phyloP scores from a whole-genome alignment of 2,888 invertebrate species.

The Onchidella celtica region DNA sequence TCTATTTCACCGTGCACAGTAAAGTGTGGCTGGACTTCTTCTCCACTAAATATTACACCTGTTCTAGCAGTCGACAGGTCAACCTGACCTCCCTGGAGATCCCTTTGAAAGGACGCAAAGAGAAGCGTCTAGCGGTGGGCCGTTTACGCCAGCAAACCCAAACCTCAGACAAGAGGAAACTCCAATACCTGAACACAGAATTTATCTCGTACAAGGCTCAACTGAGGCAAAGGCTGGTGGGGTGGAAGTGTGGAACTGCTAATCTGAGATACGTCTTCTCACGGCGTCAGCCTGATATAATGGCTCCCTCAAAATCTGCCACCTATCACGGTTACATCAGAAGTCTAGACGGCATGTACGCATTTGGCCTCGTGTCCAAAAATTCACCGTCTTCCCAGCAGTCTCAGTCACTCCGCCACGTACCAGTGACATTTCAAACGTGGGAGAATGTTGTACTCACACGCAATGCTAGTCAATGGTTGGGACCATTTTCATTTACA shows the following conservation, averaged over 20 bases:
- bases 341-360: constrained; percentile 32
- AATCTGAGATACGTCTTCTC: constrained; percentile 10
- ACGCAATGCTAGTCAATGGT: constrained; percentile 29
- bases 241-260: not conserved
- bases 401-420: not conserved
- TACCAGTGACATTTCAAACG: not conserved
- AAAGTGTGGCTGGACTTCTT: constrained; percentile 28
- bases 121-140: not conserved
- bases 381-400: not conserved
- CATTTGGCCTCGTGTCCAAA: constrained; percentile 11
- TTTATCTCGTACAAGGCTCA: not conserved
- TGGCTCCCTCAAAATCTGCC: not conserved
- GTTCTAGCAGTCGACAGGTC: not conserved
- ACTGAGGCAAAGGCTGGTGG: not conserved
- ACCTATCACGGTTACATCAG: constrained; percentile 32
- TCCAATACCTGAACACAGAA: not conserved
- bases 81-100: not conserved
- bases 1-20: constrained; percentile 1
- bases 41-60: constrained; percentile 1
- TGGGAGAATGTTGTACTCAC: constrained; percentile 19
- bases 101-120: not conserved
- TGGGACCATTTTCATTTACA: constrained; percentile 39
- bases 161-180: not conserved
- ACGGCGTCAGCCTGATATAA: constrained; percentile 8
- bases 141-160: not conserved